These are phyloP conservation scores for Pilophorus perplexus DNA, from an alignment of 2,888 invertebrate genomes.

Conservation along the genomic window DNA sequence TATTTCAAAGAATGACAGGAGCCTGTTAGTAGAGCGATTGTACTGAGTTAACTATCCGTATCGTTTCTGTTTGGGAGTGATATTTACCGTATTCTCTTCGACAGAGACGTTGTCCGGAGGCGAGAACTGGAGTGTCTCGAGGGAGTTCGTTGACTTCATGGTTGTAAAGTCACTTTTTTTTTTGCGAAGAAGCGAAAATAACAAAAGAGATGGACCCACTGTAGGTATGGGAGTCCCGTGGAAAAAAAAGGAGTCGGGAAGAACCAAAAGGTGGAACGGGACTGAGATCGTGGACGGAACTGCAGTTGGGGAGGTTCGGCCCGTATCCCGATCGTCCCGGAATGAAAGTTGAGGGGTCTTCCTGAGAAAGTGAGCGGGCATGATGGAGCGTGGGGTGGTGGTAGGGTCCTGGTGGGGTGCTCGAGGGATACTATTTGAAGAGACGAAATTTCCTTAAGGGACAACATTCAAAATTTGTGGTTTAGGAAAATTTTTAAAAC, in stretches of 20 bases:
- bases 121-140: conserved; percentile 33
- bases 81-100: conserved; percentile 32
- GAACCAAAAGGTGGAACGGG: conserved; percentile 4
- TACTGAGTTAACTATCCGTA: neutral
- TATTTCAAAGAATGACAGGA: too few relatives aligned
- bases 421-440: neutral
- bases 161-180: neutral
- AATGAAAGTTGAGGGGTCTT: conserved; percentile 30
- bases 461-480: too few relatives aligned
- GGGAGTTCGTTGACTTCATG: conserved; percentile 30
- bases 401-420: neutral
- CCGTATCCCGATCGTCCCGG: conserved; percentile 12
- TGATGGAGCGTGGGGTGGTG: conserved; percentile 13
- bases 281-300: conserved; percentile 25
- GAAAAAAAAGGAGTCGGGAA: neutral
- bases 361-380: conserved; percentile 30
- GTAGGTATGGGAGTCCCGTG: too few relatives aligned
- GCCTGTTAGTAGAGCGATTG: conserved; percentile 3
- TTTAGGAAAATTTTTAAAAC: too few relatives aligned
- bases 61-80: too few relatives aligned
- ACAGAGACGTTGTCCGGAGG: conserved; percentile 24
- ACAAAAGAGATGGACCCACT: too few relatives aligned
- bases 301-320: conserved; percentile 28
- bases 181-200: too few relatives aligned
- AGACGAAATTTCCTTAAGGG: neutral